Evolutionary conservation across 2,888 invertebrate genomes (phyloP).

Genomic region (Scotopteryx bipunctaria): DNA sequence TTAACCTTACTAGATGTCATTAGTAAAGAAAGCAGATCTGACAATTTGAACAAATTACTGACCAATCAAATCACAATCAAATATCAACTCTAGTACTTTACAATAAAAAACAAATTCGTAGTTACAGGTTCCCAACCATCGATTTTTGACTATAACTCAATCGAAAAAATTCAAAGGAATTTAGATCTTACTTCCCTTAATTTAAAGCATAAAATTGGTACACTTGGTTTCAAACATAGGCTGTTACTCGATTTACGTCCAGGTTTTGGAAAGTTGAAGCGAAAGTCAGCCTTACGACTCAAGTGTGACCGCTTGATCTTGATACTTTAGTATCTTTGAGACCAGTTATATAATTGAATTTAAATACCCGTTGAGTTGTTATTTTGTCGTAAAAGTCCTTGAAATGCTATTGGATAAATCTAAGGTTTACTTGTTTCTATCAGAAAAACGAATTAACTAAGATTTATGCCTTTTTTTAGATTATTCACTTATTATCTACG

Average conservation of each 20-base stretch:
- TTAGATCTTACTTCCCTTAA: constrained; percentile 19
- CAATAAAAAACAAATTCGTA: constrained; percentile 42
- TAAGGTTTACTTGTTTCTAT: no score
- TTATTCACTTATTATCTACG: no score
- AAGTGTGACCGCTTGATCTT: constrained; percentile 61
- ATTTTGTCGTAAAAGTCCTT: not conserved
- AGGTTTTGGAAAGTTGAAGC: constrained; percentile 79
- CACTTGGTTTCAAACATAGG: constrained; percentile 41
- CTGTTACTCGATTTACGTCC: constrained; percentile 49
- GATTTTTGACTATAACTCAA: constrained; percentile 6
- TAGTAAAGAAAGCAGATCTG: constrained; percentile 62
- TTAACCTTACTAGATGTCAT: constrained; percentile 57
- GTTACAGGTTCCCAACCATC: constrained; percentile 23
- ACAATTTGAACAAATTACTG: constrained; percentile 41
- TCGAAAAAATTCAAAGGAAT: constrained; percentile 23
- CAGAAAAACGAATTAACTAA: no score
- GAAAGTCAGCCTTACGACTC: constrained; percentile 69
- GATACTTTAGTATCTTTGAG: constrained; percentile 51
- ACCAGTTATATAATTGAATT: constrained; percentile 34
- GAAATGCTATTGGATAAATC: not conserved
- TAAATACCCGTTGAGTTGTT: constrained; percentile 6
- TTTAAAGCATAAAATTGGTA: constrained; percentile 33
- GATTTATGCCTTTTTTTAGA: no score
- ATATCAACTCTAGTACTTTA: constrained; percentile 23
- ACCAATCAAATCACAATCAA: constrained; percentile 28